A percentile compares a stretch with the other conserved stretches of the same genome.
These are phyloP conservation scores for Busseola fusca DNA, from an alignment of 2,888 invertebrate genomes.

Conservation along the genomic window DNA sequence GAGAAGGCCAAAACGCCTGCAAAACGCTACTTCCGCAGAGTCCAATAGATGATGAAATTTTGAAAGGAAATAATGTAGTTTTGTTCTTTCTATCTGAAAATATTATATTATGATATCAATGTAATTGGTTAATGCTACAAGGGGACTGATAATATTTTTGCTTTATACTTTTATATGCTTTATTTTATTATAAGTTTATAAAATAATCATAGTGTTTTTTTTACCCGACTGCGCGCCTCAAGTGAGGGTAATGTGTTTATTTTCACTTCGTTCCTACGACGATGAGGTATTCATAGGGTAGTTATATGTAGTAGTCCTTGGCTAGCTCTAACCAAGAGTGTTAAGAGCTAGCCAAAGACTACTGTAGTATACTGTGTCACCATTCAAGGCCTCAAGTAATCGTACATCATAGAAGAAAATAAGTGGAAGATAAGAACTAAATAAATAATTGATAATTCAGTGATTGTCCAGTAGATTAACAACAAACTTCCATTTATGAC, in stretches of 20 bases:
- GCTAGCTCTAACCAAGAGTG: too few species aligned
- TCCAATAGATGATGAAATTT: slow-evolving; percentile 64
- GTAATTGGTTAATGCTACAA: slow-evolving; percentile 36
- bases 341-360: background rate
- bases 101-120: slow-evolving; percentile 14
- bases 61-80: slow-evolving; percentile 14
- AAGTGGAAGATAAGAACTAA: background rate
- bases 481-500: too few species aligned
- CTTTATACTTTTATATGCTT: slow-evolving; percentile 61
- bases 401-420: background rate
- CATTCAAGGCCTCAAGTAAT: background rate
- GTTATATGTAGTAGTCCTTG: too few species aligned
- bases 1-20: slow-evolving; percentile 85
- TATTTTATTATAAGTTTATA: slow-evolving; percentile 44
- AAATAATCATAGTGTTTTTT: slow-evolving; percentile 3
- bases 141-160: slow-evolving; percentile 53
- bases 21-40: slow-evolving; percentile 88
- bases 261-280: background rate
- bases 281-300: too few species aligned
- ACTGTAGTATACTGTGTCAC: too few species aligned
- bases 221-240: background rate
- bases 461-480: background rate
- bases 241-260: background rate
- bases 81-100: slow-evolving; percentile 4
- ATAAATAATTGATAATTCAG: background rate